These are phyloP conservation scores for Diphyllodes magnificus DNA, from an alignment of 2,113 vertebrate genomes.

Conservation along the genomic window DNA sequence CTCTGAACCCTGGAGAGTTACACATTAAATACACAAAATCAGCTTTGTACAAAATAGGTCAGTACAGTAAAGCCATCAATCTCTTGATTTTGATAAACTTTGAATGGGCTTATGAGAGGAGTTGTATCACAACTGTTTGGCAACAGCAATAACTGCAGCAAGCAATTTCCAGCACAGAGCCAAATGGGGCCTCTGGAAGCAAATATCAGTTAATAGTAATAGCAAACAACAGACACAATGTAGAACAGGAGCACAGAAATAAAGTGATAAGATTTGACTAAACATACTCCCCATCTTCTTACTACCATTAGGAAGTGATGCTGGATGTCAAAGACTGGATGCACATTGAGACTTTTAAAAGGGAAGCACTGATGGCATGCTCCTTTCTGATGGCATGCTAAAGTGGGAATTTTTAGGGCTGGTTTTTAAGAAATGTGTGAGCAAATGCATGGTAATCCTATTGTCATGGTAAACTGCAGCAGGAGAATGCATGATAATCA, in stretches of 20 bases:
- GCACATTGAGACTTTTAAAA: not conserved
- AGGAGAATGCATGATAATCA: not conserved
- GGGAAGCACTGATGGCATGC: not conserved
- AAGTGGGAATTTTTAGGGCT: not conserved
- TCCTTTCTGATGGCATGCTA: not conserved
- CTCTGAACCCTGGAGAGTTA: not conserved
- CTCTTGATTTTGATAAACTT: not conserved
- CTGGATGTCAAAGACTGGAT: rapidly evolving
- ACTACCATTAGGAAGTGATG: not conserved
- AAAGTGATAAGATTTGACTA: not conserved
- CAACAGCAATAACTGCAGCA: not conserved
- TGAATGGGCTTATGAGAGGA: not conserved
- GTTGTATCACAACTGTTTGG: not conserved
- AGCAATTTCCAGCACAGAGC: not conserved
- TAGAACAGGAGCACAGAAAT: not conserved
- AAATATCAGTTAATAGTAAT: not conserved
- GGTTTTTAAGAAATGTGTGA: not conserved
- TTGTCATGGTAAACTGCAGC: not conserved
- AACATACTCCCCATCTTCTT: not conserved
- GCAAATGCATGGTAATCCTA: not conserved
- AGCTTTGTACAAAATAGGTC: not conserved
- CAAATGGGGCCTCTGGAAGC: not conserved
- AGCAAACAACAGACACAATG: not conserved
- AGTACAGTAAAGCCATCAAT: not conserved
- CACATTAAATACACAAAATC: not conserved